A percentile compares a stretch with the other conserved stretches of the same genome.
phyloP scores from a whole-genome alignment of 1,140 invertebrate species.

The Acromyrmex heyeri region DNA sequence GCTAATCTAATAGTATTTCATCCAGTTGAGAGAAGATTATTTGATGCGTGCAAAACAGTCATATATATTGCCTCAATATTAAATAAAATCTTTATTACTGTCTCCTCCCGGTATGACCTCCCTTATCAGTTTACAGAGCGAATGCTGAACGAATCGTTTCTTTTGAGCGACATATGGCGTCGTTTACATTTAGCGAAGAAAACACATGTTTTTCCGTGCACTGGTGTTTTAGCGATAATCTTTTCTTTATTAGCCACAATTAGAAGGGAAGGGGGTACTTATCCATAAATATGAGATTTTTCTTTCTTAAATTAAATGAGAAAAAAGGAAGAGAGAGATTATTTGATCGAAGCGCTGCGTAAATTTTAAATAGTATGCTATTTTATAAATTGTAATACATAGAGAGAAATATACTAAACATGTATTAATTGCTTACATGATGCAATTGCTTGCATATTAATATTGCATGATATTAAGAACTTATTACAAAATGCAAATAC shows the following conservation, averaged over 20 bases:
- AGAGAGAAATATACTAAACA: not conserved
- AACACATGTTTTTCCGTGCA: conserved; percentile 24
- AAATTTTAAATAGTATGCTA: not conserved
- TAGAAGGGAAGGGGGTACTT: not conserved
- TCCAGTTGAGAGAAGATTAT: not conserved
- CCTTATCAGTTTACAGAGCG: conserved; percentile 72
- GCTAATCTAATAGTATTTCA: not conserved
- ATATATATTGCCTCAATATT: conserved; percentile 72
- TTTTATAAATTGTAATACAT: not conserved
- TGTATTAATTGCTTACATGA: not conserved
- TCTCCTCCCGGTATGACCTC: conserved; percentile 76
- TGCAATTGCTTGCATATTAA: not conserved
- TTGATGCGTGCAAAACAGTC: not conserved
- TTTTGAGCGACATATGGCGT: conserved; percentile 38
- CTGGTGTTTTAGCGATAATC: conserved; percentile 29
- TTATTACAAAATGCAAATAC: not conserved
- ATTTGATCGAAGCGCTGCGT: not conserved
- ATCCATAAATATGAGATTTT: conserved; percentile 10
- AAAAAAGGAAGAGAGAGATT: not conserved
- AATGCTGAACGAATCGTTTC: conserved; percentile 47
- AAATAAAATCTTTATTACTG: conserved; percentile 37
- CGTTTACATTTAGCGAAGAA: conserved; percentile 56
- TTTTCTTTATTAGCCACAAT: not conserved
- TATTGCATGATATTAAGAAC: not conserved
- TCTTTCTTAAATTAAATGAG: not conserved